Conservation (phyloP, 92 coral and sea anemone genomes). For the Phymanthus crucifer region DNA sequence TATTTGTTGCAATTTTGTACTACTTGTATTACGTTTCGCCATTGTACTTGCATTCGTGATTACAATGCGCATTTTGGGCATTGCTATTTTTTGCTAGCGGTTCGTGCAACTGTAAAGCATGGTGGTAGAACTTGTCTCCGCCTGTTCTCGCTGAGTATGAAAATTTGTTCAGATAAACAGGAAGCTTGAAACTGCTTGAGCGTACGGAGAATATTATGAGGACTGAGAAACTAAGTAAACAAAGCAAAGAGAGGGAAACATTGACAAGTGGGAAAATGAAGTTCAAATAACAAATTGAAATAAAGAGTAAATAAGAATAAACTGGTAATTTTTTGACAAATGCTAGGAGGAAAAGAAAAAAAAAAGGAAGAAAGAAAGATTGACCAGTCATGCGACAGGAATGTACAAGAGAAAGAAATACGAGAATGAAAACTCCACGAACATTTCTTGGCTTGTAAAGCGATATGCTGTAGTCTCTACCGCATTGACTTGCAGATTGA, state of each 20-base stretch:
- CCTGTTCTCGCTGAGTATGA: background rate
- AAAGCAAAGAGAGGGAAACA: background rate
- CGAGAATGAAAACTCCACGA: background rate
- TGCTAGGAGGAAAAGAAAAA: background rate
- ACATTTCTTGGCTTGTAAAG: background rate
- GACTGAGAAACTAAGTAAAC: background rate
- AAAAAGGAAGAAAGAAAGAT: background rate
- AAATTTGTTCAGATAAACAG: background rate
- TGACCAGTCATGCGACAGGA: background rate
- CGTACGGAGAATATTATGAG: background rate
- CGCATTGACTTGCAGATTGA: background rate
- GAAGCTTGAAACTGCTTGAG: background rate
- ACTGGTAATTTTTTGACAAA: background rate
- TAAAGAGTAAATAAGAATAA: too few relatives aligned
- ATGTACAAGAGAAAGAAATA: background rate
- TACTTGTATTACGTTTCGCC: too few relatives aligned
- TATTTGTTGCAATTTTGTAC: too few relatives aligned
- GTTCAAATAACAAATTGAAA: too few relatives aligned
- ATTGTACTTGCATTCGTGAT: too few relatives aligned
- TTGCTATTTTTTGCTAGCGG: too few relatives aligned
- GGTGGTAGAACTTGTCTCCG: background rate
- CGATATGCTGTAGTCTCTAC: background rate
- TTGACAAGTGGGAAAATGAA: background rate
- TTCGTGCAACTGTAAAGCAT: too few relatives aligned
- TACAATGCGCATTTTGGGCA: too few relatives aligned